Conservation (phyloP, 64 coral and sea anemone species). For the Pocillopora damicornis region DNA sequence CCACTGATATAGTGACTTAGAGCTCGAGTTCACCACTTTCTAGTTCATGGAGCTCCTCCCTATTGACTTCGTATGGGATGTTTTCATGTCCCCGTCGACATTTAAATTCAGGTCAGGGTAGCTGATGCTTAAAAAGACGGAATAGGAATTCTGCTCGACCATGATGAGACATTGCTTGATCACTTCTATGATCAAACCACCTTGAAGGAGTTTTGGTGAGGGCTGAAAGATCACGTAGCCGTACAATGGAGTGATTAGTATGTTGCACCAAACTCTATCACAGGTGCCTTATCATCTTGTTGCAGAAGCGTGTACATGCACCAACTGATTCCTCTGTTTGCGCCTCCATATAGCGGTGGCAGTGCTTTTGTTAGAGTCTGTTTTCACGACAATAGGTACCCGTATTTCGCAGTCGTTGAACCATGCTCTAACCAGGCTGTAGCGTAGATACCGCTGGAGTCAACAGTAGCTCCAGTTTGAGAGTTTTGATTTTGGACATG, state of each 20-base stretch:
- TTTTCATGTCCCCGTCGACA: neutral
- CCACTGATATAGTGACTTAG: neutral
- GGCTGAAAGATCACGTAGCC: neutral
- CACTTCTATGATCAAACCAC: neutral
- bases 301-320: neutral
- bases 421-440: constrained; percentile 47
- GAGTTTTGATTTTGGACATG: constrained; percentile 34
- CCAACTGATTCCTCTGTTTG: neutral
- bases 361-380: neutral
- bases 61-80: neutral
- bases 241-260: neutral
- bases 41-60: neutral
- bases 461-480: neutral
- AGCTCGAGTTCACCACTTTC: neutral
- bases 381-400: neutral
- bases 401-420: neutral
- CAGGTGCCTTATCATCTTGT: neutral
- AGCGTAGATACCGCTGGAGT: constrained; percentile 10
- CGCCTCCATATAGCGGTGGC: neutral
- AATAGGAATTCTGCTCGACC: neutral
- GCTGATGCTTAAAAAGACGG: neutral
- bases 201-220: neutral
- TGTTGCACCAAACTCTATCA: neutral
- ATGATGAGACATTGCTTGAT: neutral
- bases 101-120: neutral